Base-by-base conservation (phyloP, 2,888 invertebrate genomes). In the Protula sp. region DNA sequence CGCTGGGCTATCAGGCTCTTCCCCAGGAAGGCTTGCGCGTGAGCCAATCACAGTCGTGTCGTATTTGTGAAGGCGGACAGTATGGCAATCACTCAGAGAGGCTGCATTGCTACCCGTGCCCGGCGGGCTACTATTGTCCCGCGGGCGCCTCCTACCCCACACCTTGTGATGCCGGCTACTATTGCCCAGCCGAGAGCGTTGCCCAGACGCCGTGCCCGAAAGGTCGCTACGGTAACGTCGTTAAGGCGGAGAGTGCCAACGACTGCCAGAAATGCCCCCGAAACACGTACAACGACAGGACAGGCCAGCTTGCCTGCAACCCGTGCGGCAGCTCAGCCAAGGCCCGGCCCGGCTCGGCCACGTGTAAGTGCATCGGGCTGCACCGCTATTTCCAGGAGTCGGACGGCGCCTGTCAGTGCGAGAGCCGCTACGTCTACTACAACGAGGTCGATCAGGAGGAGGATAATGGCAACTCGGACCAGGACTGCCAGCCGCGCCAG, bases 121-220 rank as follows among this genome's bases (percentile, higher is more conserved):
- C 77, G 3, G 72, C 72, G 19, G 79, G 79, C 3, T 79, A 72
- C 64, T 79, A 76, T 68, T 79, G 79, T 59, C 77, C 77, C 1
- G 70, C 56, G 27, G 77, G 74, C 5, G 74, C 74, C 1, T 70
- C 71, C 1, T 64, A 29, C 30, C 54, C 54, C 24, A 24, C 29
- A 26, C 24, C 19, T 14, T 38, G 38, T 38, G 9, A 74, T 61
- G 19, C 9, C 9, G 66, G 67, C 4, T 61, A 31, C 47, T 69
- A 69, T 53, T 69, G 69, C 55, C 77, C 78, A 4, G 57, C 58
- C 1, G 72, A 71, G 3, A 72, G 75, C 3, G 59, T 61, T 3
- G 55, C 62, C 14, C 65, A 68, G 3, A 67, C 61, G 0, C 67
- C 73, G 2, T 79, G 79, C 59, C 74, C 74, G 2, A 54, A 54